Conservation (phyloP, 2,888 invertebrate genomes). For the Cybosia mesomella region DNA sequence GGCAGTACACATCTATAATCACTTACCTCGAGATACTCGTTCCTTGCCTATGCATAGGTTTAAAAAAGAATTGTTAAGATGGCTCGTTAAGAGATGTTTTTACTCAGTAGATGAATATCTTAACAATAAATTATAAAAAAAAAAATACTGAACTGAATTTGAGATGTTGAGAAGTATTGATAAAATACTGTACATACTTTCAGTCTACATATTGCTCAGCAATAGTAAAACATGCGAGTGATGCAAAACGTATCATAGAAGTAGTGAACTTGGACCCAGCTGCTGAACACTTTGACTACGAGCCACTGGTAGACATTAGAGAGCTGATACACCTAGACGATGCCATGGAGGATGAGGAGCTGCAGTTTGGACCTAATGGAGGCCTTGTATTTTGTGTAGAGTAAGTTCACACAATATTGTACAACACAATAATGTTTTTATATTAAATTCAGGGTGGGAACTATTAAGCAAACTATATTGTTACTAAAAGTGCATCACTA, state of each 20-base stretch:
- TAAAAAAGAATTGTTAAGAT: too few relatives aligned
- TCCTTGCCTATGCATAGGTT: too few relatives aligned
- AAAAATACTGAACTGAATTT: too few relatives aligned
- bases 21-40: too few relatives aligned
- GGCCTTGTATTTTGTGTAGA: slow-evolving; percentile 98
- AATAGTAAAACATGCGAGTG: slow-evolving; percentile 94
- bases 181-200: slow-evolving; percentile 43
- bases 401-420: slow-evolving; percentile 87
- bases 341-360: slow-evolving; percentile 98
- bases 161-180: neutral
- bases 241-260: slow-evolving; percentile 91
- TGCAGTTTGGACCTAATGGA: slow-evolving; percentile 98
- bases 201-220: slow-evolving; percentile 98
- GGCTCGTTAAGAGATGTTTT: too few relatives aligned
- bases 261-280: slow-evolving; percentile 99
- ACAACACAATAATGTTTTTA: too few relatives aligned
- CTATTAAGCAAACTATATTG: too few relatives aligned
- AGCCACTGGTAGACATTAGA: slow-evolving; percentile 93
- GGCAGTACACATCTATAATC: too few relatives aligned
- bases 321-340: slow-evolving; percentile 98
- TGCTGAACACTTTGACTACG: slow-evolving; percentile 97
- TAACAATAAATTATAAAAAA: too few relatives aligned
- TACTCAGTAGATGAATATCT: too few relatives aligned
- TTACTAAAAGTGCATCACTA: too few relatives aligned
- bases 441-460: too few relatives aligned